Evolutionary conservation across 2,113 vertebrate genomes (phyloP).

Genomic region (Carassius auratus): DNA sequence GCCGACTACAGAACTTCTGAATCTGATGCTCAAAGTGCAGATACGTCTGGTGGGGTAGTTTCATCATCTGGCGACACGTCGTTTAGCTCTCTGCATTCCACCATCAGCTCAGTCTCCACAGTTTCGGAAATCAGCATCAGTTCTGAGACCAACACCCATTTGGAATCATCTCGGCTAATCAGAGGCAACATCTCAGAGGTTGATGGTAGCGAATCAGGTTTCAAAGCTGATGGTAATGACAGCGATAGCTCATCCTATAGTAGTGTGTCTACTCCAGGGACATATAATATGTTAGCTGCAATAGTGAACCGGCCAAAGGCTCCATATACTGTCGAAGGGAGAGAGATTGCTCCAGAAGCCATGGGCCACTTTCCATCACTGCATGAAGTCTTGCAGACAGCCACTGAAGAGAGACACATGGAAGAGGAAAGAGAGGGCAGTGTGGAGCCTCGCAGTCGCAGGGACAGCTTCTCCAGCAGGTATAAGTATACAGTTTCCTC

Average conservation of each 20-base stretch:
- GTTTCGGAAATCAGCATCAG: constrained; percentile 84
- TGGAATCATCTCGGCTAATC: constrained; percentile 65
- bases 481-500: constrained; percentile 56
- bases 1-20: constrained; percentile 90
- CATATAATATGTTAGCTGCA: constrained; percentile 61
- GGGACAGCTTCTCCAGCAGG: constrained; percentile 97
- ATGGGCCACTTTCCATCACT: constrained; percentile 91
- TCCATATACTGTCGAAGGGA: constrained; percentile 81
- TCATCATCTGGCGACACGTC: constrained; percentile 56
- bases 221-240: constrained; percentile 85
- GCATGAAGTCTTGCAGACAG: constrained; percentile 88
- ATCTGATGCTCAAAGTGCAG: constrained; percentile 52
- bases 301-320: constrained; percentile 59
- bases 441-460: constrained; percentile 84
- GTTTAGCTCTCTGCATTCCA: constrained; percentile 74
- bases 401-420: constrained; percentile 80
- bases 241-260: constrained; percentile 92
- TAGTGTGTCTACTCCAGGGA: constrained; percentile 78
- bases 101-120: constrained; percentile 77
- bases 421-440: constrained; percentile 77
- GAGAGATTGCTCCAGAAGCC: constrained; percentile 80
- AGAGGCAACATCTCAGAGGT: constrained; percentile 81
- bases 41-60: constrained; percentile 7
- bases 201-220: constrained; percentile 81
- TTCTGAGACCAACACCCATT: constrained; percentile 67